Evolutionary conservation across 2,113 vertebrate genomes (phyloP).

Genomic region (Poecilia latipinna): DNA sequence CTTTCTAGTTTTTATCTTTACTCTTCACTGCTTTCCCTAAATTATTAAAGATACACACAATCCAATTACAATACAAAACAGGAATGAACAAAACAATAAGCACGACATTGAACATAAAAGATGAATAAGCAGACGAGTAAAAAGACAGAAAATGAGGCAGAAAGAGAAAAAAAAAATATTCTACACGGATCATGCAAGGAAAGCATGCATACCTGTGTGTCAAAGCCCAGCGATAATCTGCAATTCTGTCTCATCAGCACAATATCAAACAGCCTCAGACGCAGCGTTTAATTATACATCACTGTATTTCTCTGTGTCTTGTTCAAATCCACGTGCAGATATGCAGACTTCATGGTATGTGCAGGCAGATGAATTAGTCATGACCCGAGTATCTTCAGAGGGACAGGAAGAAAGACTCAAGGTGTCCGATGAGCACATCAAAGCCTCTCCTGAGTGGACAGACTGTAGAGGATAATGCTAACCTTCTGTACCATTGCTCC

Average conservation of each 20-base stretch:
- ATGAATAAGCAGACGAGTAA: background rate
- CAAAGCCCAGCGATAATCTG: slow-evolving; percentile 52
- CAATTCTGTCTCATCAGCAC: slow-evolving; percentile 74
- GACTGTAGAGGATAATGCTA: slow-evolving; percentile 23
- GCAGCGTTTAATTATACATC: slow-evolving; percentile 72
- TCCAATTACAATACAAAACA: background rate
- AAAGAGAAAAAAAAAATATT: background rate
- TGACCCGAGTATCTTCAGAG: slow-evolving; percentile 65
- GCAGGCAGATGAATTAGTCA: slow-evolving; percentile 68
- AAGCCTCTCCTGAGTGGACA: slow-evolving; percentile 40
- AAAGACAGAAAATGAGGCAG: background rate
- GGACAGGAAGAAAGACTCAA: slow-evolving; percentile 47
- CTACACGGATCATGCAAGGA: background rate
- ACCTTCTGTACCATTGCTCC: slow-evolving; percentile 17
- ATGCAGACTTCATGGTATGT: slow-evolving; percentile 49
- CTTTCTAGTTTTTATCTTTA: background rate
- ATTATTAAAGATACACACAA: background rate
- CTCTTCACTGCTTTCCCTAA: background rate
- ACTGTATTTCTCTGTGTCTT: slow-evolving; percentile 47
- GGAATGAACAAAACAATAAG: background rate
- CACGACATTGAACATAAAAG: background rate
- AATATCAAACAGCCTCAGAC: slow-evolving; percentile 73
- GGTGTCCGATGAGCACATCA: slow-evolving; percentile 64
- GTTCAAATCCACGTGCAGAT: slow-evolving; percentile 24
- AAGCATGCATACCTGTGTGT: slow-evolving; percentile 5